A percentile compares a stretch with the other conserved stretches of the same genome.
These are phyloP conservation scores for Montipora cactus DNA, from an alignment of 64 coral and sea anemone species.

Conservation along the genomic window DNA sequence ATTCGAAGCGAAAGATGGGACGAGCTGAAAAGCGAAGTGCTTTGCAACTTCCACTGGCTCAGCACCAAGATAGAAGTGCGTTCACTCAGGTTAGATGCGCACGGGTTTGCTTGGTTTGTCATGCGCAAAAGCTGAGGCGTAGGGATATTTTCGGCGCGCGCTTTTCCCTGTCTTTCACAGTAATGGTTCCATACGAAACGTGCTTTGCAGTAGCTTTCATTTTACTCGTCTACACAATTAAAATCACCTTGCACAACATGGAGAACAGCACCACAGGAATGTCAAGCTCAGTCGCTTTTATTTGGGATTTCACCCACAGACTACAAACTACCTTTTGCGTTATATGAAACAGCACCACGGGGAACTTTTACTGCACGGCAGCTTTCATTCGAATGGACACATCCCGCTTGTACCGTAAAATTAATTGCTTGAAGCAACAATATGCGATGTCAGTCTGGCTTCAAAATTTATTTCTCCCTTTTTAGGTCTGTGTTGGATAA, in stretches of 20 bases:
- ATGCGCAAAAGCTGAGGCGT: too few species aligned
- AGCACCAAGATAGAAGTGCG: constrained; percentile 77
- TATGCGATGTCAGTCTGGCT: too few species aligned
- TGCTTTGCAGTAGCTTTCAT: too few species aligned
- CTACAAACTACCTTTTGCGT: too few species aligned
- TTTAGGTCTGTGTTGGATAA: constrained; percentile 75
- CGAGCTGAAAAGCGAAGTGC: constrained; percentile 76
- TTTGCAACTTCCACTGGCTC: constrained; percentile 91
- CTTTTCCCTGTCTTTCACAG: too few species aligned
- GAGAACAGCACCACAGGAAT: too few species aligned
- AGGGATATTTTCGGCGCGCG: too few species aligned
- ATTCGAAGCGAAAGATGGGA: constrained; percentile 76
- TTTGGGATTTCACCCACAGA: too few species aligned
- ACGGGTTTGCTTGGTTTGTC: not conserved
- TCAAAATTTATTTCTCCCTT: not conserved
- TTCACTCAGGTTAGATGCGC: constrained; percentile 61
- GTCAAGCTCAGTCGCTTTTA: too few species aligned
- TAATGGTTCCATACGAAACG: too few species aligned
- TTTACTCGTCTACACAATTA: too few species aligned
- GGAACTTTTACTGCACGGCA: not conserved
- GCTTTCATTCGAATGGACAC: not conserved
- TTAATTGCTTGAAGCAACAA: not conserved
- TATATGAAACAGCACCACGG: not conserved
- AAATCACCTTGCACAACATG: too few species aligned
- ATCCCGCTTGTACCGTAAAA: not conserved